Conservation (phyloP, 1,140 invertebrate species). For the Pinna nobilis region DNA sequence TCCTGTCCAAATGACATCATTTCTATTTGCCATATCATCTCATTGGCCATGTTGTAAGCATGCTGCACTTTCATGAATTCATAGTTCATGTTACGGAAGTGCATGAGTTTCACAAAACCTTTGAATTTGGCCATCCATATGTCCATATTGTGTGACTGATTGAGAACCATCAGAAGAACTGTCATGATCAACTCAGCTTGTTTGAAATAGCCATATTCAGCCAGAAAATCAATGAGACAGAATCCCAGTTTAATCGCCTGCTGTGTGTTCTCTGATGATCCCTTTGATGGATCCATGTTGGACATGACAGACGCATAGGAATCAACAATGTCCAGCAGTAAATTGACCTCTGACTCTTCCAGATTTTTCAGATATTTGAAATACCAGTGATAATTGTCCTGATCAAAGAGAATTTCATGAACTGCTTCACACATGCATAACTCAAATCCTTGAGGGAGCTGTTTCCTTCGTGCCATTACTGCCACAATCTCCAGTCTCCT, state of each 20-base stretch:
- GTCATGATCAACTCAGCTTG: conserved; percentile 61
- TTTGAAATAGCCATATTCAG: conserved; percentile 56
- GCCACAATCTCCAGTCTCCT: conserved; percentile 95
- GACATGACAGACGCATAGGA: conserved; percentile 64
- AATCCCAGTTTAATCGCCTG: conserved; percentile 58
- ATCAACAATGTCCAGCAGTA: conserved; percentile 58
- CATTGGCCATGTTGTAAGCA: conserved; percentile 58
- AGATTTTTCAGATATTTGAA: conserved; percentile 65
- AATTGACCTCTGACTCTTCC: conserved; percentile 52
- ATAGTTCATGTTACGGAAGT: conserved; percentile 63
- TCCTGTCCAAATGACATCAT: conserved; percentile 70
- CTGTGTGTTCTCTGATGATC: conserved; percentile 35
- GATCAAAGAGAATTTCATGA: conserved; percentile 61
- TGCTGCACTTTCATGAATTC: conserved; percentile 54
- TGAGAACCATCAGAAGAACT: conserved; percentile 58
- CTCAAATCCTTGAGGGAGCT: conserved; percentile 66
- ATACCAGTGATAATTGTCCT: conserved; percentile 62
- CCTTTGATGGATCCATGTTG: conserved; percentile 44
- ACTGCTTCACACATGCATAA: conserved; percentile 67
- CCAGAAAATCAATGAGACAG: conserved; percentile 59
- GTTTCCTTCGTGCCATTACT: conserved; percentile 71
- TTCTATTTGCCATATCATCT: conserved; percentile 64
- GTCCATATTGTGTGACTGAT: conserved; percentile 57
- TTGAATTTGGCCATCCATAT: conserved; percentile 65
- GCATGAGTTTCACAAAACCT: conserved; percentile 66